Conservation (phyloP, 2,888 invertebrate species). For the Acrobasis suavella region DNA sequence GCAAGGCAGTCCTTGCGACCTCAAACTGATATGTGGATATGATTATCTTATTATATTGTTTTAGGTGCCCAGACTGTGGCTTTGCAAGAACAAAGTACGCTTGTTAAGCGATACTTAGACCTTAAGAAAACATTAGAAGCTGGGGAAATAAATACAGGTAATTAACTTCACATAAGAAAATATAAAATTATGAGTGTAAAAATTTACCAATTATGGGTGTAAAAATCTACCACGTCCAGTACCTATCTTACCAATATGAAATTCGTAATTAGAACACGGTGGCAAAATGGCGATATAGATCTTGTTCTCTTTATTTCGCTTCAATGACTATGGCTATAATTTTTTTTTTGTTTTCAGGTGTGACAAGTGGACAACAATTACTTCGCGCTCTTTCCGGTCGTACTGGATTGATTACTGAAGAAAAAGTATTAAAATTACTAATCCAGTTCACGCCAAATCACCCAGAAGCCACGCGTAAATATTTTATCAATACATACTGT, state of each 20-base stretch:
- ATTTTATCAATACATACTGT: conserved; percentile 2
- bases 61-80: conserved; percentile 71
- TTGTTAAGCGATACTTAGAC: conserved; percentile 82
- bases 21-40: background rate
- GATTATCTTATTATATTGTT: conserved; percentile 26
- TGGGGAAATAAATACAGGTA: conserved; percentile 75
- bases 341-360: conserved; percentile 47
- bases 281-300: too few species aligned
- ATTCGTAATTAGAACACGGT: too few species aligned
- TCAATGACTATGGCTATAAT: background rate
- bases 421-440: conserved; percentile 61
- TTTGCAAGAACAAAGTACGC: conserved; percentile 79
- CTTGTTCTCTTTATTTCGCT: too few species aligned
- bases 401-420: conserved; percentile 67
- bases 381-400: conserved; percentile 58
- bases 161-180: conserved; percentile 7
- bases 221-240: too few species aligned
- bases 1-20: too few species aligned
- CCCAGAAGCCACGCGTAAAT: conserved; percentile 58
- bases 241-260: too few species aligned
- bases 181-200: too few species aligned
- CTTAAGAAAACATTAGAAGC: conserved; percentile 80
- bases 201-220: too few species aligned
- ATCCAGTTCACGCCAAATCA: conserved; percentile 63
- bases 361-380: conserved; percentile 65